A percentile compares a stretch with the other conserved stretches of the same genome.
Conservation (phyloP, 2,888 invertebrate genomes). For the Idaea aversata region DNA sequence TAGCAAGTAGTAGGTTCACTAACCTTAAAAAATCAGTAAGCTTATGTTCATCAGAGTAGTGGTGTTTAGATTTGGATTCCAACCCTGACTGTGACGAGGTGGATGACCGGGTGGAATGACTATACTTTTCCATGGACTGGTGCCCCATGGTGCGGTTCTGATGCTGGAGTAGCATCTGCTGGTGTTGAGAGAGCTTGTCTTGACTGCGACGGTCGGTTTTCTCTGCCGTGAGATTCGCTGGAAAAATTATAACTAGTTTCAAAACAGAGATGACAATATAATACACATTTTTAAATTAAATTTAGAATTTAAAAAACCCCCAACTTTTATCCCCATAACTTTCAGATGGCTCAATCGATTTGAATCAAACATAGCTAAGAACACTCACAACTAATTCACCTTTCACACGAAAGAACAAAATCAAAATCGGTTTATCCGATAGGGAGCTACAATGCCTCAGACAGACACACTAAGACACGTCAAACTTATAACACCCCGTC, state of each 20-base stretch:
- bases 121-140: constrained; percentile 83
- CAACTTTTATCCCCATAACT: no score
- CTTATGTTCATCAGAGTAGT: constrained; percentile 82
- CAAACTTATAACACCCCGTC: no score
- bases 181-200: constrained; percentile 81
- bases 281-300: no score
- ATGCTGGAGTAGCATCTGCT: constrained; percentile 84
- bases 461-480: no score
- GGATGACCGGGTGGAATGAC: constrained; percentile 70
- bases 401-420: no score
- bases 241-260: constrained; percentile 13
- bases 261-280: neutral
- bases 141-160: constrained; percentile 82
- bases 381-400: no score
- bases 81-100: constrained; percentile 55
- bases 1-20: constrained; percentile 7
- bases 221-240: constrained; percentile 66
- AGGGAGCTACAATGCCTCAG: no score
- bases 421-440: no score
- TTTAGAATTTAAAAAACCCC: no score
- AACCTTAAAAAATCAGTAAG: constrained; percentile 84
- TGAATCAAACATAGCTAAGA: no score
- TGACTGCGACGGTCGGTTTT: constrained; percentile 68
- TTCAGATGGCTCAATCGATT: no score
- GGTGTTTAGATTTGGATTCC: constrained; percentile 69